A percentile compares a stretch with the other conserved stretches of the same genome.
Evolutionary conservation across 2,797 vertebrate genomes (phyloP).

Genomic region (Gallinago stenura): DNA sequence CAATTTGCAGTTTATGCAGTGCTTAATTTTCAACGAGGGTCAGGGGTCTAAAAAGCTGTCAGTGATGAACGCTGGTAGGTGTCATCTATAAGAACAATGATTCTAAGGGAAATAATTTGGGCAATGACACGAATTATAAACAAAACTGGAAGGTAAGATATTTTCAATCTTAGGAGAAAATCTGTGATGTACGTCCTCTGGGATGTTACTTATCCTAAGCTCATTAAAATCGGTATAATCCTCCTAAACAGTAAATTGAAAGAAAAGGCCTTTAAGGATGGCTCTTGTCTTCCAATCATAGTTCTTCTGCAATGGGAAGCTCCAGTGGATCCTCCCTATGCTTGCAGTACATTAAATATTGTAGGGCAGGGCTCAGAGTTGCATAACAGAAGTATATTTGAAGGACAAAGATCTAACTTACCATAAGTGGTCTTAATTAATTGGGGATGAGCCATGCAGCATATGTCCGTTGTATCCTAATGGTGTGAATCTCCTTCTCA

Average conservation of each 20-base stretch:
- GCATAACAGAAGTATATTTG: not conserved
- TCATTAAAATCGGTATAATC: not conserved
- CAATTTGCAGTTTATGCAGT: not conserved
- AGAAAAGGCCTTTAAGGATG: not conserved
- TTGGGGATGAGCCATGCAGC: not conserved
- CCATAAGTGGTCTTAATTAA: not conserved
- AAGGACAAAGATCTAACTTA: not conserved
- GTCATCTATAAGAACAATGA: not conserved
- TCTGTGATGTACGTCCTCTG: not conserved
- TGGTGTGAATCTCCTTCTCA: not conserved
- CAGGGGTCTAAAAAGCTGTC: not conserved
- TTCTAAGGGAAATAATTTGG: not conserved
- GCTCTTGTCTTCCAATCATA: not conserved
- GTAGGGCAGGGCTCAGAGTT: not conserved
- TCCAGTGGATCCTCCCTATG: not conserved
- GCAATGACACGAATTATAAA: not conserved
- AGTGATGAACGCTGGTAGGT: not conserved
- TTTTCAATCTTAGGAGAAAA: not conserved
- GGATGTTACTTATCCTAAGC: not conserved
- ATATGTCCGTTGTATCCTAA: not conserved
- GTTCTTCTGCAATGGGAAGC: not conserved
- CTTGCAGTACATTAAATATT: not conserved
- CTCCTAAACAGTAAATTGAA: not conserved
- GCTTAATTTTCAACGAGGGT: not conserved
- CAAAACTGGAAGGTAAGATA: not conserved